Percentiles rank a stretch among this genome's conserved stretches.
phyloP scores from a whole-genome alignment of 2,888 invertebrate genomes.

The Crematogaster levior region DNA sequence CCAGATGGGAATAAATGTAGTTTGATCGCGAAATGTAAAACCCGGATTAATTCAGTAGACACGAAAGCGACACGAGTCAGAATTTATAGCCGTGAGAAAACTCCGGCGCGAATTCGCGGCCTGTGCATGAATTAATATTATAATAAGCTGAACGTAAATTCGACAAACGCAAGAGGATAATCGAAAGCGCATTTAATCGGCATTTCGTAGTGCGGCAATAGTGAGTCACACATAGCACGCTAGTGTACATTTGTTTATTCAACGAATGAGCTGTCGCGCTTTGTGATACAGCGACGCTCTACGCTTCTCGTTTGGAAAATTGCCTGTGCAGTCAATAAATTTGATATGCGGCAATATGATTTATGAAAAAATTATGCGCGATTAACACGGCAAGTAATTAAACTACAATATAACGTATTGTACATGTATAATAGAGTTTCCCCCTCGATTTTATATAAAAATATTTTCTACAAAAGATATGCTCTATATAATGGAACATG shows the following conservation, averaged over 20 bases:
- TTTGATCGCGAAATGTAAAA: constrained; percentile 66
- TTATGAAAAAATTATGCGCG: constrained; percentile 35
- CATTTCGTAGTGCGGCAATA: constrained; percentile 61
- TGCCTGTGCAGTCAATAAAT: constrained; percentile 46
- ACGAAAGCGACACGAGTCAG: constrained; percentile 59
- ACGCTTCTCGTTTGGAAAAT: constrained; percentile 46
- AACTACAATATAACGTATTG: neutral
- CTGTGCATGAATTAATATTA: constrained; percentile 70
- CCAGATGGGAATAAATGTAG: constrained; percentile 60
- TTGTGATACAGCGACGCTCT: constrained; percentile 32
- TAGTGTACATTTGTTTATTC: constrained; percentile 57
- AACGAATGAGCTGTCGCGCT: constrained; percentile 54
- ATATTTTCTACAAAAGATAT: neutral
- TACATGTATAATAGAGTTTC: neutral
- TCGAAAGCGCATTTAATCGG: constrained; percentile 65
- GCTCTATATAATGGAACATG: neutral
- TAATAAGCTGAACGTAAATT: constrained; percentile 73
- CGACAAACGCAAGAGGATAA: constrained; percentile 68
- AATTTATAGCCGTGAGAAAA: constrained; percentile 59
- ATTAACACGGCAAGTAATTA: constrained; percentile 19
- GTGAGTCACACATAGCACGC: constrained; percentile 46
- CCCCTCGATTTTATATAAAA: neutral
- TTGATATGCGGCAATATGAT: constrained; percentile 38
- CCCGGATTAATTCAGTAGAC: constrained; percentile 62
- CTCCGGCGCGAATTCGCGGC: constrained; percentile 29